Base-by-base conservation (phyloP, 1,140 invertebrate genomes). In the Formica selysi region DNA sequence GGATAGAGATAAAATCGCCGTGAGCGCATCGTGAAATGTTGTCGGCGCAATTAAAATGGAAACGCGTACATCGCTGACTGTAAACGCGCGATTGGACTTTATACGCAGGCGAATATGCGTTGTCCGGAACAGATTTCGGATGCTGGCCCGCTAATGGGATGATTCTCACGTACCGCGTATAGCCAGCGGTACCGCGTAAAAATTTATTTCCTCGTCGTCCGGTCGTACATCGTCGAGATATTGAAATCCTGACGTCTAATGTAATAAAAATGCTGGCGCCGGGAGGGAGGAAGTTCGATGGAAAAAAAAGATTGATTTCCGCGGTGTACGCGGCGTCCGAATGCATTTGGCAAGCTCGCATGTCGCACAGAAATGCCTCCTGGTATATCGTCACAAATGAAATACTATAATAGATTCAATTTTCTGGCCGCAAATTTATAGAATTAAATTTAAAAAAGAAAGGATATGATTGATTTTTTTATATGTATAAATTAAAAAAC, bases 151-250 rank as follows among this genome's bases (percentile, higher is more conserved):
- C 19, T 83, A 83, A 83, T 83, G 29, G 79, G 54, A 73, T 83
- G 79, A 61, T 38, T 48, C 54, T 61, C 79, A 32, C 67, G 67
- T 71, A 73, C 10, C 67, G 68, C 54, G n/a, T n/a, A 74, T n/a
- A n/a, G n/a, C n/a, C n/a, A n/a, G n/a, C n/a, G n/a, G 67, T 71
- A 73, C 10, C 67, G 68, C 54, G n/a, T n/a, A 74, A 62, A 62
- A 83, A 83, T 83, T 83, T 83, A 83, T 83, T 74, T 74, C 79
- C 54, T 36, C 68, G 68, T 83, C 41, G 79, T 83, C 79, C 79
- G 79, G 68, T 16, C 68, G 54, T 83, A 83, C 68, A 83, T 83
- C 79, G 79, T 73, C 68, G 79, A 83, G 79, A 81, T 81, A 81
- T 81, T 81, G 79, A 81, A 81, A 81, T 73, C 26, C 67, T 61